phyloP scores from a whole-genome alignment of 2,797 vertebrate species.

The Lemur catta region DNA sequence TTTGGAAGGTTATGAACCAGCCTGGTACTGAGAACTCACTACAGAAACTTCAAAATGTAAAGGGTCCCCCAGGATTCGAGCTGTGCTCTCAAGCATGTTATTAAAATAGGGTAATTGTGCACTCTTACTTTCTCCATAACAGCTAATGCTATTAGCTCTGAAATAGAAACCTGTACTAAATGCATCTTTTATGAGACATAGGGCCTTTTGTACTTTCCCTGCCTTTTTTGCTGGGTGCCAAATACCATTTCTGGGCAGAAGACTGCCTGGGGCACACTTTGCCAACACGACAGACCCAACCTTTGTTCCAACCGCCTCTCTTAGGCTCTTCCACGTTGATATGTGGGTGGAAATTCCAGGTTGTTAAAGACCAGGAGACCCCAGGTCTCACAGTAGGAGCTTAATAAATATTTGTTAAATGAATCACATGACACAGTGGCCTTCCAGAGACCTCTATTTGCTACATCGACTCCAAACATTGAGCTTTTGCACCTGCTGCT shows the following conservation, averaged over 20 bases:
- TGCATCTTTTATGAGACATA: not conserved
- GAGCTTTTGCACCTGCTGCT: not conserved
- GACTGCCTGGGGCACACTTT: not conserved
- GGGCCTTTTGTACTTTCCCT: not conserved
- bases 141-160: not conserved
- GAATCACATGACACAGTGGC: not conserved
- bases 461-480: not conserved
- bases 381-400: not conserved
- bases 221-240: not conserved
- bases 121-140: not conserved
- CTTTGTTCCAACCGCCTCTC: not conserved
- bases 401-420: not conserved
- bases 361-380: not conserved
- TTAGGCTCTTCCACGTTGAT: not conserved
- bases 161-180: conserved; percentile 10
- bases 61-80: not conserved
- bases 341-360: not conserved
- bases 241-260: not conserved
- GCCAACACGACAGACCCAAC: not conserved
- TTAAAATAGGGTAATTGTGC: conserved; percentile 4
- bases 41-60: not conserved
- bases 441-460: fast-evolving
- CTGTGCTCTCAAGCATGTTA: not conserved
- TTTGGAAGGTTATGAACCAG: not conserved
- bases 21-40: not conserved